Percentiles rank a stretch among this genome's conserved stretches.
These are phyloP conservation scores for Pristis pectinata DNA, from an alignment of 2,797 vertebrate genomes.

Conservation along the genomic window DNA sequence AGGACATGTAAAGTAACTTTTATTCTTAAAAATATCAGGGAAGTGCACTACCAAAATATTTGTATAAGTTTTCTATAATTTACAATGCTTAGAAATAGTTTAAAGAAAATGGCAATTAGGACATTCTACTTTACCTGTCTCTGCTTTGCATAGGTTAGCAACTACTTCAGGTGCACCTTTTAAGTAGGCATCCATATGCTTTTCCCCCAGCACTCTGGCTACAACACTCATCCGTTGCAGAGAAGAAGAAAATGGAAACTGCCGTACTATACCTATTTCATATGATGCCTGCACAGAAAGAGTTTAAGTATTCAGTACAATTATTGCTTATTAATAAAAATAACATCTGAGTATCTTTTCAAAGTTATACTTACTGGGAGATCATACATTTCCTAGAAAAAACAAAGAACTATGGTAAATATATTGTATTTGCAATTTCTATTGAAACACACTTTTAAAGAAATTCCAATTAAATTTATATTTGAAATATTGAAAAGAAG, in stretches of 20 bases:
- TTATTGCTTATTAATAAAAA: not conserved
- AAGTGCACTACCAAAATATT: not conserved
- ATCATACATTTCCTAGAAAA: conserved; percentile 82
- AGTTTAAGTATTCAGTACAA: not conserved
- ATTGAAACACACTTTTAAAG: not conserved
- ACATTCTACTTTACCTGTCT: conserved; percentile 66
- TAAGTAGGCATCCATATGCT: conserved; percentile 89
- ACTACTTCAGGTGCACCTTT: conserved; percentile 93
- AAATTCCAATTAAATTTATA: not conserved
- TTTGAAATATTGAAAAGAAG: not conserved
- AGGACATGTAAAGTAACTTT: not conserved
- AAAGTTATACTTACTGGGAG: conserved; percentile 70
- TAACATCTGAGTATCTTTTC: not conserved
- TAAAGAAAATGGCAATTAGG: not conserved
- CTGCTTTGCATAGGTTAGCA: conserved; percentile 80
- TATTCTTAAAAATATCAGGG: not conserved
- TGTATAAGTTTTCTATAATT: not conserved
- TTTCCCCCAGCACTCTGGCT: conserved; percentile 78
- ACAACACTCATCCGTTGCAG: conserved; percentile 92
- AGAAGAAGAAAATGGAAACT: conserved; percentile 94
- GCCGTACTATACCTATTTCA: conserved; percentile 91
- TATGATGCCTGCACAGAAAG: conserved; percentile 63
- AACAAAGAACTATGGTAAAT: conserved; percentile 36
- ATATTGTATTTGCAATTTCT: not conserved
- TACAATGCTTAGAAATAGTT: not conserved